Base-by-base conservation (phyloP, 2,797 vertebrate species). In the Aselliscus stoliczkanus region DNA sequence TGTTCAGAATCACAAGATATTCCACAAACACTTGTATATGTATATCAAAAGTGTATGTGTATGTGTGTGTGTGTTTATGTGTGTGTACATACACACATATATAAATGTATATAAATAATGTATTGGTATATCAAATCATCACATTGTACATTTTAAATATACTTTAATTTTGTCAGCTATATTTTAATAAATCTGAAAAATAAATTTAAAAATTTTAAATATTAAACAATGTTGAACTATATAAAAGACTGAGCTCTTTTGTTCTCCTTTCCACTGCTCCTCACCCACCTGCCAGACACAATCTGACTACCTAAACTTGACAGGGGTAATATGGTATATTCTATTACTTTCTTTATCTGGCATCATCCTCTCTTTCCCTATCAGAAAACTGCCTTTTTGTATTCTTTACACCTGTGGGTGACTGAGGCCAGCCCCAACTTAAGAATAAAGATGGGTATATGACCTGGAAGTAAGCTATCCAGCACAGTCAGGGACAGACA, bases 161-260 rank as follows among this genome's bases (percentile, higher is more conserved):
- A 94, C 65, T 73, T 80, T 15, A 80, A 65, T 54, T 64, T 20
- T 93, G 44, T 29, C 31, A 27, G 25, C 56, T 90, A 56, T 56
- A 31, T n/a, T 52, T 54, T 23, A 80, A n/a, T 25, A 80, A 86
- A 84, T 21, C 70, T 39, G 29, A 84, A 58, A 82, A 77, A n/a
- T 62, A 62, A 5, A 31, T 81, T 44, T 21, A 18, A 29, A 29
- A 39, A 90, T 42, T 39, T 64, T 44, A 42, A 85, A 80, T 25
- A 64, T 80, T 23, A 54, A 50, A 56, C 54, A 77, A 39, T 50
- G 52, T 20, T 29, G 2, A 83, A 29, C 14, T n/a, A 20, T n/a
- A n/a, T 1, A 34, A 50, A 50, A n/a, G 14, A 39, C 65, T 39
- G 14, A 83, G n/a, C 7, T 69, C 39, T 56, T 67, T 42, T 44